phyloP scores from a whole-genome alignment of 2,113 vertebrate species.

The Dolichotis patagonum region DNA sequence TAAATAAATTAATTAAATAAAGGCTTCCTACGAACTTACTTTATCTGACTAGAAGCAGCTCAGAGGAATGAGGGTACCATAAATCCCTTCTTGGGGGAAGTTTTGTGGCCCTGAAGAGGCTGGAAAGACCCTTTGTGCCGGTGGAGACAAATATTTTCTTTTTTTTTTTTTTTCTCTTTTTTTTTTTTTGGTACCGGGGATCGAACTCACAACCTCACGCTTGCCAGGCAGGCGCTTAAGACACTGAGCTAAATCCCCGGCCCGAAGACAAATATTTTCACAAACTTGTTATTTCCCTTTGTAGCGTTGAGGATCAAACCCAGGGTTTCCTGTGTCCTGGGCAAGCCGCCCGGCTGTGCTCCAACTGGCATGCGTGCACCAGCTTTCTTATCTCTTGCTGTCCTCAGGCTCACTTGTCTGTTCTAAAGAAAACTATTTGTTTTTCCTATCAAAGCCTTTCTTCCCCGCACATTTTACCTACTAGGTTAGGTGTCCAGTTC shows the following conservation, averaged over 20 bases:
- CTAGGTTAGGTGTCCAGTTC: background rate
- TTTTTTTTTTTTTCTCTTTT: no score
- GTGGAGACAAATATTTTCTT: background rate
- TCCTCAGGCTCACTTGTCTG: background rate
- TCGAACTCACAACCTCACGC: no score
- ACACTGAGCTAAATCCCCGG: no score
- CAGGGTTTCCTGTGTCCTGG: background rate
- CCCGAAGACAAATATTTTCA: no score
- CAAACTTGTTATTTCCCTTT: no score
- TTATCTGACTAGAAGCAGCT: slow-evolving; percentile 39
- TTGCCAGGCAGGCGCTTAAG: no score
- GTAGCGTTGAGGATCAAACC: no score
- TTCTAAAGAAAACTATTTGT: slow-evolving; percentile 48
- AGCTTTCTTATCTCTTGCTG: background rate
- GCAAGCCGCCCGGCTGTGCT: background rate
- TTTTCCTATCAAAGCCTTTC: background rate
- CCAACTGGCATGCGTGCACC: background rate
- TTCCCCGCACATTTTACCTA: background rate
- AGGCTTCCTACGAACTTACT: background rate
- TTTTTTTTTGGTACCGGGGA: no score
- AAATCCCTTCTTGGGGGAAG: background rate
- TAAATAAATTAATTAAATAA: background rate
- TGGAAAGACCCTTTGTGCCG: background rate
- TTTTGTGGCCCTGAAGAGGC: background rate
- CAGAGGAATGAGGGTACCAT: background rate